Conservation (phyloP, 2,888 invertebrate species). For the Adela reaumurella region DNA sequence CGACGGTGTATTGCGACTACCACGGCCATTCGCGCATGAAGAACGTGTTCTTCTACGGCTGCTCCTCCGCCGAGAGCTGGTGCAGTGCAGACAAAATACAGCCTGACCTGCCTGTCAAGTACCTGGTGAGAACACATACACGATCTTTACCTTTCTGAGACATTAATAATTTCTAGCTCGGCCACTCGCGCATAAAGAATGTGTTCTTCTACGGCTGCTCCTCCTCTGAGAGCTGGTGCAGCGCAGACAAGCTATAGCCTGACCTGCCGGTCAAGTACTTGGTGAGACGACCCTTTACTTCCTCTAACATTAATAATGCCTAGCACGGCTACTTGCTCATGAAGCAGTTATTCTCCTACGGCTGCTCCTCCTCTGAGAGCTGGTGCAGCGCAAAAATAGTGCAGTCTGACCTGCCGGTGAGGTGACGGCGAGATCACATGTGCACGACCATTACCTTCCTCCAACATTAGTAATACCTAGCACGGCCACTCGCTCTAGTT, state of each 20-base stretch:
- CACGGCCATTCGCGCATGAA: constrained; percentile 83
- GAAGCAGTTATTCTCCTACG: too few species aligned
- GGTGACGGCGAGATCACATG: constrained; percentile 63
- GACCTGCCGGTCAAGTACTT: constrained; percentile 61
- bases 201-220: too few species aligned
- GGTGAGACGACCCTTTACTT: constrained; percentile 28
- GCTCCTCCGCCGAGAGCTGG: constrained; percentile 68
- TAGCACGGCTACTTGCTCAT: too few species aligned
- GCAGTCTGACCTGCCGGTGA: constrained; percentile 53
- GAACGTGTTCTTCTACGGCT: constrained; percentile 84
- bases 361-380: constrained; percentile 48
- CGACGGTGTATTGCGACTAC: constrained; percentile 69
- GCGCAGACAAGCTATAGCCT: constrained; percentile 50
- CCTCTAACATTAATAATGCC: too few species aligned
- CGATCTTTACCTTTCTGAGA: too few species aligned
- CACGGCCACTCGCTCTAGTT: too few species aligned
- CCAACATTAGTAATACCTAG: too few species aligned
- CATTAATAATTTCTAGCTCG: too few species aligned
- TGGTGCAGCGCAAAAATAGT: constrained; percentile 62
- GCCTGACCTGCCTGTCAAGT: constrained; percentile 57
- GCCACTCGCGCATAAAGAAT: too few species aligned
- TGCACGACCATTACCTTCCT: too few species aligned
- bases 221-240: constrained; percentile 64
- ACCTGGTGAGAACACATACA: constrained; percentile 59
- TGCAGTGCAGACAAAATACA: constrained; percentile 55